Evolutionary conservation across 2,888 invertebrate genomes (phyloP).

Genomic region (Dugesia japonica): DNA sequence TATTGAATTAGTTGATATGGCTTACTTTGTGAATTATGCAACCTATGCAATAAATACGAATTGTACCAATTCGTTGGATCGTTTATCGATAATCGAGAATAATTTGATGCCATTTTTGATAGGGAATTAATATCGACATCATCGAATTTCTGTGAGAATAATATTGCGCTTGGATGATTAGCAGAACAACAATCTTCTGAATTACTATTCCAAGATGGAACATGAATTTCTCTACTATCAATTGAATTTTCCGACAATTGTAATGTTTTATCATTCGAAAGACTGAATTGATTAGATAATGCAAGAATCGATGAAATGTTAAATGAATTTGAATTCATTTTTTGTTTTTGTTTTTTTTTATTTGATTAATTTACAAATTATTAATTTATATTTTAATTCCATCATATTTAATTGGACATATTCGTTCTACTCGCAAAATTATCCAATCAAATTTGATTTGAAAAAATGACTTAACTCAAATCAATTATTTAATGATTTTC

Average conservation of each 20-base stretch:
- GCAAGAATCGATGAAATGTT: background rate
- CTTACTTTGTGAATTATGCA: slow-evolving; percentile 1
- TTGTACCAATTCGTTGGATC: slow-evolving; percentile 4
- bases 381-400: background rate
- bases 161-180: background rate
- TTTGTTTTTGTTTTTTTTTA: too few relatives aligned
- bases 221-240: background rate
- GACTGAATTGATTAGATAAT: background rate
- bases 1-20: too few relatives aligned
- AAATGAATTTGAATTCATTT: slow-evolving; percentile 1
- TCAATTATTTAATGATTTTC: too few relatives aligned
- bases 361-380: background rate
- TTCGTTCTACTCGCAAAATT: background rate
- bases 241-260: background rate
- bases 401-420: background rate
- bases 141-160: background rate
- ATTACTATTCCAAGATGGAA: slow-evolving; percentile 1
- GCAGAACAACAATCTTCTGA: background rate
- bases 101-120: background rate
- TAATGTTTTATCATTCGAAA: background rate
- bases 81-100: background rate
- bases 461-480: too few relatives aligned
- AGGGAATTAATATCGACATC: background rate
- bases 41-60: background rate
- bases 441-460: background rate